Evolutionary conservation across 2,888 invertebrate species (phyloP), one percentile per base, ranked within the genome.

Genomic region (Dynastes tityus): DNA sequence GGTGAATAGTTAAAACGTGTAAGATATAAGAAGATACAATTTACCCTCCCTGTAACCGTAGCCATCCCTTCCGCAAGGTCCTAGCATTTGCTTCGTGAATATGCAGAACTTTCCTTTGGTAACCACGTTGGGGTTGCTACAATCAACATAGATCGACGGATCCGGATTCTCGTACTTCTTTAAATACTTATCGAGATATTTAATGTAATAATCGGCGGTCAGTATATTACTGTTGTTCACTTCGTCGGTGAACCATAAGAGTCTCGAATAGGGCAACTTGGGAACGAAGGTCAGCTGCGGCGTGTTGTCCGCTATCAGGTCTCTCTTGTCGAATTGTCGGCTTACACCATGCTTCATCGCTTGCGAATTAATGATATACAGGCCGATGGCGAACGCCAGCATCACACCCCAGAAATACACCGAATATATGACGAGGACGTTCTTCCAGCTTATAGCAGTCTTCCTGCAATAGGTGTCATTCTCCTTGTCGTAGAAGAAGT

Each of bases 61-160:
- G 5, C 67, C 73, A 3, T 53, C 51, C 32, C 55, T 45, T 4
- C 73, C 78, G 32, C 78, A 78, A 5, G 78, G 78, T 55, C 78
- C 78, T 22, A 78, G 37, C 53, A 63, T 64, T 1, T 74, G 29
- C 29, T 55, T 73, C 8, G 73, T 73, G 40, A 78, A 78, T 40
- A 13, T 73, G 29, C 78, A 78, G 9, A 73, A 67, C 40, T 78
- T 73, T 16, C 65, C 53, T 22, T 65, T 73, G 9, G 27, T 61
- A 13, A 11, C 45, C 2, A 63, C 45, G 4, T 37, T 74, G 2
- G 61, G 45, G 11, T 61, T 49, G 37, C 55, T 37, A n/a, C 78
- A 78, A 67, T 78, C 74, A 9, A 78, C 78, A 53, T 78, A 78
- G 22, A 78, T 55, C n/a, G 27, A 55, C 11, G 55, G 45, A 51